Conservation (phyloP, 2,113 vertebrate genomes). For the Lampris megalopsis region DNA sequence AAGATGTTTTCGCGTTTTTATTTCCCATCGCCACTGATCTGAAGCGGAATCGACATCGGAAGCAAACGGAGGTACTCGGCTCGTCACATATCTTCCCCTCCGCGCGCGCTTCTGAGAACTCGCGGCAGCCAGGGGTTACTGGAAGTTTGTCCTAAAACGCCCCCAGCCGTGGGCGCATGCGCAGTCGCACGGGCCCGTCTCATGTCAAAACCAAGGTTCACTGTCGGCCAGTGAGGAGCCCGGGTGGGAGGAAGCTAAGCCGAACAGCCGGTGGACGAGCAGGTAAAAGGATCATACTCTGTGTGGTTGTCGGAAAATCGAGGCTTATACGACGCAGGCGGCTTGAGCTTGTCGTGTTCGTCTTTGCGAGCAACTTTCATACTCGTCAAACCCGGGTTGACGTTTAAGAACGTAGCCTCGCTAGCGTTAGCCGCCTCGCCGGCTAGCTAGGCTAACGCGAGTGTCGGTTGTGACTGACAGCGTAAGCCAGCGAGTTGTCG, state of each 20-base stretch:
- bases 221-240: neutral
- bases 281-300: conserved; percentile 35
- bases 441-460: conserved; percentile 23
- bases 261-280: conserved; percentile 41
- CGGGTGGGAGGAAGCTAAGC: conserved; percentile 17
- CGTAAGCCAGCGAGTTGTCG: neutral
- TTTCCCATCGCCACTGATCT: neutral
- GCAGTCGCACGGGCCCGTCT: conserved; percentile 11
- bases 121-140: too few relatives aligned
- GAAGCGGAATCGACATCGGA: too few relatives aligned
- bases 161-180: conserved; percentile 53
- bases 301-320: too few relatives aligned
- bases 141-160: neutral
- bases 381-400: too few relatives aligned
- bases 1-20: neutral
- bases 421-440: conserved; percentile 1
- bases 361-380: too few relatives aligned
- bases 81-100: too few relatives aligned
- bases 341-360: too few relatives aligned
- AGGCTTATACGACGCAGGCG: too few relatives aligned
- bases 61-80: too few relatives aligned
- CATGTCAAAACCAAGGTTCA: conserved; percentile 52
- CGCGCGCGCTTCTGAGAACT: too few relatives aligned
- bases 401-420: conserved; percentile 42
- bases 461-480: conserved; percentile 18